Base-by-base conservation (phyloP, 2,797 vertebrate genomes). In the Sebastes oblongus region DNA sequence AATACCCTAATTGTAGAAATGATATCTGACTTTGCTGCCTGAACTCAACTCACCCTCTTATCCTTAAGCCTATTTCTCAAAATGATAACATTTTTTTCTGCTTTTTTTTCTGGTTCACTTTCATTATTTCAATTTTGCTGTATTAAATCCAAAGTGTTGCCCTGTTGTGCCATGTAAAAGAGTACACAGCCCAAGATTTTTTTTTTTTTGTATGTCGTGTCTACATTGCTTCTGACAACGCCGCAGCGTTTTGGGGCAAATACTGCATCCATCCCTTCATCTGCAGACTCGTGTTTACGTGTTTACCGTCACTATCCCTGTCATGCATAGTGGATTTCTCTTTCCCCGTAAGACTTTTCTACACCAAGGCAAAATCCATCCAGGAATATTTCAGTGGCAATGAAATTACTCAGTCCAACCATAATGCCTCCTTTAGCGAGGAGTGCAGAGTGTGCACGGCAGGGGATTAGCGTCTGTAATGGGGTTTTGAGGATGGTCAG, bases 401-500 rank as follows among this genome's bases (percentile, higher is more conserved):
- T 81, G 65, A 89, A 91, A 91, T 88, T 81, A 88, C 81, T 87
- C 78, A 75, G 80, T 76, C 65, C 71, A 62, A 77, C 65, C 68
- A 55, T 86, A 82, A 90, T 81, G 78, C 86, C 84, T 89, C 89
- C 83, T 81, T 64, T 66, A 89, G 85, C 7, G 61, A 42, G 64
- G 75, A 86, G 83, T 29, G 68, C 18, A 34, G 80, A 85, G 86
- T 75, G 75, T 79, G 86, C 88, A 58, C 56, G 62, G 85, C 74
- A 67, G 82, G 82, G 92, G 94, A 93, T 94, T 93, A 93, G 80
- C 50, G 79, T 72, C 86, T 85, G 80, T 94, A 94, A 95, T 94
- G 87, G 92, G 82, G 90, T 91, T 93, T 93, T 89, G 86, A 91
- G 92, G 87, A 92, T 90, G 91, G 90, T 82, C 76, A 24, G 92